Conservation (phyloP, 1,140 invertebrate genomes). For the Limonius californicus region DNA sequence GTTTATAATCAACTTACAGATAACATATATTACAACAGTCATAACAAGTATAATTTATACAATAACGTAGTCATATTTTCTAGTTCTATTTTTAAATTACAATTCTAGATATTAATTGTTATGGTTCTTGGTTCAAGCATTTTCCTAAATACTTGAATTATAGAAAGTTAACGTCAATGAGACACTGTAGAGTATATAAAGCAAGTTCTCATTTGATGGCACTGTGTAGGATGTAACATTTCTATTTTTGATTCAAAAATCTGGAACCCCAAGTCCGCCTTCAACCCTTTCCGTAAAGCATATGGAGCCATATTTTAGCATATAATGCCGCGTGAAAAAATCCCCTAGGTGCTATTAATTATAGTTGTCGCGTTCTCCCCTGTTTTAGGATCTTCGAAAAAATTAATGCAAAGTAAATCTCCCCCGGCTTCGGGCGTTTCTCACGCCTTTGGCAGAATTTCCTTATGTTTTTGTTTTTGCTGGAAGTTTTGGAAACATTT, state of each 20-base stretch:
- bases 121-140: too few relatives aligned
- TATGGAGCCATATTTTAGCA: conserved; percentile 8
- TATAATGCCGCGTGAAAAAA: background rate
- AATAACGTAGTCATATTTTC: too few relatives aligned
- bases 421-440: background rate
- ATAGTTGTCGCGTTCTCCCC: background rate
- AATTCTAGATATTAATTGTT: too few relatives aligned
- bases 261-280: background rate
- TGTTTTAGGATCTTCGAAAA: background rate
- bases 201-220: too few relatives aligned
- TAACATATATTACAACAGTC: too few relatives aligned
- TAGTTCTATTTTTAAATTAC: too few relatives aligned
- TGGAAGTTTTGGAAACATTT: background rate
- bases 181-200: too few relatives aligned
- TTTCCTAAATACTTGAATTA: too few relatives aligned
- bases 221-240: background rate
- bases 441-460: background rate
- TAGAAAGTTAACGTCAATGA: too few relatives aligned
- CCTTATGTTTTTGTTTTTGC: background rate
- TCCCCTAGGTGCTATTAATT: conserved; percentile 2
- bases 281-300: background rate
- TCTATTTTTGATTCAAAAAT: background rate
- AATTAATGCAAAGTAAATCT: conserved; percentile 2
- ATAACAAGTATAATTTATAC: too few relatives aligned
- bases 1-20: too few relatives aligned